Evolutionary conservation across 2,888 invertebrate genomes (phyloP).

Genomic region (Ophonus ardosiacus): DNA sequence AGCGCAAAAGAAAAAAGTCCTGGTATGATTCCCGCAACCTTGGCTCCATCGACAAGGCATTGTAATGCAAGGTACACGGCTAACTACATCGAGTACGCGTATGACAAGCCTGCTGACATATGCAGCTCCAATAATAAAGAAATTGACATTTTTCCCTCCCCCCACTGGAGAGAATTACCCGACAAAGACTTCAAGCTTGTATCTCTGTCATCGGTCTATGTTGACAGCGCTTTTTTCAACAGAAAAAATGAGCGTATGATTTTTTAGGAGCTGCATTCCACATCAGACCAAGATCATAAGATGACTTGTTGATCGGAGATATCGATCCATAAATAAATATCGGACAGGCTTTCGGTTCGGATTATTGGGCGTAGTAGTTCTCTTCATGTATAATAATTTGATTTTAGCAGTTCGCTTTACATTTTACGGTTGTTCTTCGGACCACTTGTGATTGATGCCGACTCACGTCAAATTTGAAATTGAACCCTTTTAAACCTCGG

Average conservation of each 20-base stretch:
- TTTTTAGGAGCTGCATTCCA: neutral
- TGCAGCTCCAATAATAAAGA: constrained; percentile 59
- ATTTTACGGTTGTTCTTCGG: too few relatives aligned
- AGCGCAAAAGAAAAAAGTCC: neutral
- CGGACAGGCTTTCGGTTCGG: neutral
- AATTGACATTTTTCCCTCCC: constrained; percentile 56
- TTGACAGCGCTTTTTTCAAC: constrained; percentile 39
- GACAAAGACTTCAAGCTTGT: constrained; percentile 55
- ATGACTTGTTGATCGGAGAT: neutral
- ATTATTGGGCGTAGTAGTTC: neutral
- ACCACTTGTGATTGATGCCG: too few relatives aligned
- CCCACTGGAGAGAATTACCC: constrained; percentile 14
- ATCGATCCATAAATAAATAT: neutral
- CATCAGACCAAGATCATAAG: neutral
- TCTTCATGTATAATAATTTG: neutral
- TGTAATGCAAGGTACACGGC: constrained; percentile 49
- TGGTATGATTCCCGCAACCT: neutral
- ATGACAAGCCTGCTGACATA: constrained; percentile 58
- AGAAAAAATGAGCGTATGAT: neutral
- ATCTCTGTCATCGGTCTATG: constrained; percentile 51
- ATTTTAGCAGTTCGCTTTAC: too few relatives aligned
- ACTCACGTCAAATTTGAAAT: too few relatives aligned
- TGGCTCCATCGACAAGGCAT: constrained; percentile 36
- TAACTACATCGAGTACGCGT: constrained; percentile 12
- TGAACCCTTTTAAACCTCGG: too few relatives aligned